These are phyloP conservation scores for Ctenoplectra terminalis DNA, from an alignment of 1,140 invertebrate species.

Conservation along the genomic window DNA sequence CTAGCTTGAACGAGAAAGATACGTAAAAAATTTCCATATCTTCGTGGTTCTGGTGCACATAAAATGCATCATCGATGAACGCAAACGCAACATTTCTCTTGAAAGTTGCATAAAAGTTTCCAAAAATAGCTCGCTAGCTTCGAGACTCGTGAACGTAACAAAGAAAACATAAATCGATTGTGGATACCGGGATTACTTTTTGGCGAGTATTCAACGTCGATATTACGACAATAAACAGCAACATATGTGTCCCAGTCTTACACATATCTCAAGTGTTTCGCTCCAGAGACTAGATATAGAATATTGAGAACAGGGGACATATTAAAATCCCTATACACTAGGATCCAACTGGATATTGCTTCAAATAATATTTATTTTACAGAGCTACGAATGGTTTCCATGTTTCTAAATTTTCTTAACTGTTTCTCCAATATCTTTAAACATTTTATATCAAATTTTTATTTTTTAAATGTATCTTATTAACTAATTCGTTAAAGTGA, in stretches of 20 bases:
- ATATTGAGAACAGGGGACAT: neutral
- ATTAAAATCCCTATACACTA: neutral
- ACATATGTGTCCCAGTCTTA: constrained; percentile 24
- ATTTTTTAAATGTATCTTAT: too few relatives aligned
- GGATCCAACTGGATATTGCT: too few relatives aligned
- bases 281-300: neutral
- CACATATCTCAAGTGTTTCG: constrained; percentile 19
- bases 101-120: constrained; percentile 16
- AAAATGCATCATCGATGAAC: neutral
- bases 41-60: neutral
- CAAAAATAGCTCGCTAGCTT: constrained; percentile 13
- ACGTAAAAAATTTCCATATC: neutral
- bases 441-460: too few relatives aligned
- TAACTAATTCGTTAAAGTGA: too few relatives aligned
- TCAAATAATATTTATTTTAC: neutral
- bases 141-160: neutral
- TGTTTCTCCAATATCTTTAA: too few relatives aligned
- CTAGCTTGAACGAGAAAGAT: neutral
- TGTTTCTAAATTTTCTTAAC: neutral
- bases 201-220: constrained; percentile 36
- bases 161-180: constrained; percentile 35
- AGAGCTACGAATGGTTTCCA: neutral
- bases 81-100: neutral
- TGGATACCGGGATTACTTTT: constrained; percentile 10
- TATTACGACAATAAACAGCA: constrained; percentile 41